Conservation (phyloP, 2,888 invertebrate species). For the Plusia festucae region DNA sequence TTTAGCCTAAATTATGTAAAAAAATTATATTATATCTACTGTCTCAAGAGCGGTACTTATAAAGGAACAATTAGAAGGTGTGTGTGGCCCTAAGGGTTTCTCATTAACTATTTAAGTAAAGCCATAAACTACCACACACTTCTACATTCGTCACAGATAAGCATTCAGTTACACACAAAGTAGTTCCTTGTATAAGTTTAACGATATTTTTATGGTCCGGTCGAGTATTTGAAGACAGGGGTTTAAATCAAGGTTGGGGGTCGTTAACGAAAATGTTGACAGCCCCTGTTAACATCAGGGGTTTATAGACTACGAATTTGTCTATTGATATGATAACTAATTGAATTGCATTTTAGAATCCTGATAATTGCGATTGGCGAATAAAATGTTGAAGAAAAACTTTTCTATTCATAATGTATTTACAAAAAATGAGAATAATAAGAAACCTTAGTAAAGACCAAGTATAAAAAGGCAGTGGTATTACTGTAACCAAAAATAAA, state of each 20-base stretch:
- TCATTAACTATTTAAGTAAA: constrained; percentile 5
- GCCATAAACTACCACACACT: background rate
- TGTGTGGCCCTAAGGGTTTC: background rate
- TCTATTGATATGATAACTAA: background rate
- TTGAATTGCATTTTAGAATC: background rate
- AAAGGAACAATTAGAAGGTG: background rate
- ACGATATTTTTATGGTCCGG: constrained; percentile 47
- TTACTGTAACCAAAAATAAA: no score
- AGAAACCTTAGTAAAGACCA: no score
- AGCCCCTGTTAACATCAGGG: constrained; percentile 10
- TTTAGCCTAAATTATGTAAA: no score
- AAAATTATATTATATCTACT: no score
- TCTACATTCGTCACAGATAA: constrained; percentile 18
- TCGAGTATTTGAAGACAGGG: constrained; percentile 34
- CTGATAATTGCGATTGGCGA: background rate
- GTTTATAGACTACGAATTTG: background rate
- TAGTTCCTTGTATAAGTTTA: constrained; percentile 36
- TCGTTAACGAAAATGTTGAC: constrained; percentile 52
- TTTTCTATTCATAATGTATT: no score
- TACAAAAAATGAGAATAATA: no score
- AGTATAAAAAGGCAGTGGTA: no score
- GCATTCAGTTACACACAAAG: constrained; percentile 22
- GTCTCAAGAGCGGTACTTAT: background rate
- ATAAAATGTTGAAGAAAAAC: no score
- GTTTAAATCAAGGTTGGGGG: constrained; percentile 42